These are phyloP conservation scores for Odontesthes bonariensis DNA, from an alignment of 2,113 vertebrate species.

Conservation along the genomic window DNA sequence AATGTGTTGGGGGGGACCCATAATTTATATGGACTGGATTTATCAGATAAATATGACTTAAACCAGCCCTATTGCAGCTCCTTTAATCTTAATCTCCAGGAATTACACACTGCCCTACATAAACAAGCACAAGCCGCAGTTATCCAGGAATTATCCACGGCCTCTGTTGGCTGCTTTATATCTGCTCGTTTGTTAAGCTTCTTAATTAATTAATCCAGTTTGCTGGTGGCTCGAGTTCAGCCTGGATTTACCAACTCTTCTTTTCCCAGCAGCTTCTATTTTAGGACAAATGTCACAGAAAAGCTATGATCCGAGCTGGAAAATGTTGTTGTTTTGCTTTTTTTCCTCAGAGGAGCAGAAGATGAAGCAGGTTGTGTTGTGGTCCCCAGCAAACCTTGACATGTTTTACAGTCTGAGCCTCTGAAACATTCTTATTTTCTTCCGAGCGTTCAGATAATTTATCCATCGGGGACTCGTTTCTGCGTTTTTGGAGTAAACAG, in stretches of 20 bases:
- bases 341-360: background rate
- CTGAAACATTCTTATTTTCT: constrained; percentile 24
- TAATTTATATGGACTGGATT: too few relatives aligned
- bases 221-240: background rate
- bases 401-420: constrained; percentile 19
- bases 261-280: fast-evolving
- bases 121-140: background rate
- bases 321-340: too few relatives aligned
- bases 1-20: too few relatives aligned
- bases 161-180: background rate
- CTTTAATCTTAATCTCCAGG: too few relatives aligned
- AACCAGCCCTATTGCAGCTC: too few relatives aligned
- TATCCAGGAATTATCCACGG: constrained; percentile 8
- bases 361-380: constrained; percentile 4
- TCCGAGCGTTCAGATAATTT: constrained; percentile 50
- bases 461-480: constrained; percentile 59
- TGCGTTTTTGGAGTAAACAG: constrained; percentile 51
- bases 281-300: background rate
- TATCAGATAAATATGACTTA: too few relatives aligned
- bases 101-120: too few relatives aligned
- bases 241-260: background rate
- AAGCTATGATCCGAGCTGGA: background rate
- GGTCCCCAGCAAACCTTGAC: constrained; percentile 30
- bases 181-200: background rate
- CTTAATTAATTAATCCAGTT: constrained; percentile 9